Evolutionary conservation across 2,888 invertebrate species (phyloP).

Genomic region (Agriopis marginaria): DNA sequence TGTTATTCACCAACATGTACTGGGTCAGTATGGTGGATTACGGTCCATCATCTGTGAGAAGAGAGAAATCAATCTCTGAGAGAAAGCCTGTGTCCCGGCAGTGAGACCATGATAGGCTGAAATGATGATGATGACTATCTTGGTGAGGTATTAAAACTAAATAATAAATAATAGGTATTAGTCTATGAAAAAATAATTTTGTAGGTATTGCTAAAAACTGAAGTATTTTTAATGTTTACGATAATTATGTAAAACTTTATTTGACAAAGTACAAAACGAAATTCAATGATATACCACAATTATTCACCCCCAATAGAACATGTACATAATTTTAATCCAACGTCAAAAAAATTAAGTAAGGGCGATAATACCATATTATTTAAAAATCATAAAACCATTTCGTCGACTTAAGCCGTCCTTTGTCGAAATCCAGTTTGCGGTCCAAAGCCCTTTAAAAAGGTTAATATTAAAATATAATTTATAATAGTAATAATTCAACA

Average conservation of each 20-base stretch:
- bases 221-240: too few species aligned
- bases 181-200: too few species aligned
- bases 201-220: too few species aligned
- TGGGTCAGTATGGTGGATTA: too few species aligned
- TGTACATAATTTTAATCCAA: not conserved
- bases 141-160: conserved; percentile 17
- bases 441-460: conserved; percentile 52
- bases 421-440: conserved; percentile 58
- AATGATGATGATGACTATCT: too few species aligned
- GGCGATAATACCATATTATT: conserved; percentile 37
- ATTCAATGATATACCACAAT: not conserved
- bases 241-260: too few species aligned
- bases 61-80: too few species aligned
- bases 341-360: not conserved
- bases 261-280: too few species aligned
- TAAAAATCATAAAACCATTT: conserved; percentile 53
- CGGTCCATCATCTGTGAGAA: too few species aligned
- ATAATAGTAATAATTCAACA: conserved; percentile 62
- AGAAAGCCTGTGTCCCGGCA: too few species aligned
- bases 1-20: too few species aligned
- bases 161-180: not conserved
- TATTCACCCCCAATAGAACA: not conserved
- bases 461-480: conserved; percentile 61
- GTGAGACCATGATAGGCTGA: too few species aligned
- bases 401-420: conserved; percentile 56